Percentiles rank a stretch among this genome's conserved stretches.
Evolutionary conservation across 2,888 invertebrate genomes (phyloP).

Genomic region (Nemotelus pantherinus): DNA sequence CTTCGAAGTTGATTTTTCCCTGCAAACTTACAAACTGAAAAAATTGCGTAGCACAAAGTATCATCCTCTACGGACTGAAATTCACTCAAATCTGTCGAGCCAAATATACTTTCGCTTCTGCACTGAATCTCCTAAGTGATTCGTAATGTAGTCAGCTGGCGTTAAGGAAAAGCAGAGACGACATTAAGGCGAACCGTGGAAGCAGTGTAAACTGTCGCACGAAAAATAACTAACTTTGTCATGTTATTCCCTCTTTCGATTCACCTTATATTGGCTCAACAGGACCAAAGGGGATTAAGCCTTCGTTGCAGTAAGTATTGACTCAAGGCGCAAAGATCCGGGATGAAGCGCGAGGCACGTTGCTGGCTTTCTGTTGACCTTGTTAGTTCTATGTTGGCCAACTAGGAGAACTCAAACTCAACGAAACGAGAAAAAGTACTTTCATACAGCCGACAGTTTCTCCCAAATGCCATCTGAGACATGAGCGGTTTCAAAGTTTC

Average conservation of each 20-base stretch:
- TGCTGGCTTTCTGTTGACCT: too few relatives aligned
- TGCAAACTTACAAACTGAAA: conserved; percentile 3
- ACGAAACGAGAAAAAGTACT: too few relatives aligned
- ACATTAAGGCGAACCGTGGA: neutral
- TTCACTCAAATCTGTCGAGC: neutral
- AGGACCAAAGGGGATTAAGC: conserved; percentile 27
- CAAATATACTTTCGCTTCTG: neutral
- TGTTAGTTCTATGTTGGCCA: too few relatives aligned
- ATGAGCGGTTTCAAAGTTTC: too few relatives aligned
- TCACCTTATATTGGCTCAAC: conserved; percentile 34
- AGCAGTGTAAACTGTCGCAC: neutral
- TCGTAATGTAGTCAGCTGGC: conserved; percentile 1
- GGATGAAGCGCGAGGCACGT: too few relatives aligned
- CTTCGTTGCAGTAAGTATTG: neutral
- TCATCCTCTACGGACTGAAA: conserved; percentile 9
- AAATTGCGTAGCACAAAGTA: neutral
- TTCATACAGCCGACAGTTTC: too few relatives aligned
- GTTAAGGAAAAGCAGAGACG: conserved; percentile 1
- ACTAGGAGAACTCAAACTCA: too few relatives aligned
- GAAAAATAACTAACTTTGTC: conserved; percentile 12
- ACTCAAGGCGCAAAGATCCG: neutral
- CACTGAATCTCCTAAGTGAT: conserved; percentile 21
- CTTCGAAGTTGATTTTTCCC: neutral
- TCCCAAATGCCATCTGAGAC: too few relatives aligned
- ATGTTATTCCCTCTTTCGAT: conserved; percentile 29